phyloP scores from a whole-genome alignment of 2,113 vertebrate species.

The Silurus asotus region DNA sequence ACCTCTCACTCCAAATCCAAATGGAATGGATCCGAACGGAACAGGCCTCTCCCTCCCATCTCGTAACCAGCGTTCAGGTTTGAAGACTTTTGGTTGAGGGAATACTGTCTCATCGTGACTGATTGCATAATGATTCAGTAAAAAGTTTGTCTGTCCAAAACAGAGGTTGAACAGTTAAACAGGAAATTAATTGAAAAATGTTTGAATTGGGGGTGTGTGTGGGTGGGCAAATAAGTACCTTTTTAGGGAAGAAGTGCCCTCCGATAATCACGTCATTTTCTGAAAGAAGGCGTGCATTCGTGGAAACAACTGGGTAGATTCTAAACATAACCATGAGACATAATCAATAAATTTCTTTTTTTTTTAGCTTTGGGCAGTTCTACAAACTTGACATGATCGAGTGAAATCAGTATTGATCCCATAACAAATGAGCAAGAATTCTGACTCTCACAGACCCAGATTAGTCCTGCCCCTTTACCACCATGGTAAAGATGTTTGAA shows the following conservation, averaged over 20 bases:
- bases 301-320: slow-evolving; percentile 72
- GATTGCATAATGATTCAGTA: slow-evolving; percentile 72
- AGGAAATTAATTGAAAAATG: neutral
- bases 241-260: slow-evolving; percentile 71
- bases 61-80: slow-evolving; percentile 75
- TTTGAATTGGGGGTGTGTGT: too few species aligned
- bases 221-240: slow-evolving; percentile 53
- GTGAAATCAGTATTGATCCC: too few species aligned
- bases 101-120: slow-evolving; percentile 70
- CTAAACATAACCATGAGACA: slow-evolving; percentile 56
- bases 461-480: too few species aligned
- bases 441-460: too few species aligned
- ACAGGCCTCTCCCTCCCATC: slow-evolving; percentile 61
- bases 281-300: slow-evolving; percentile 64
- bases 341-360: too few species aligned
- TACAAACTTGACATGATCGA: too few species aligned
- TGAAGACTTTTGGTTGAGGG: slow-evolving; percentile 65
- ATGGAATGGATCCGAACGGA: slow-evolving; percentile 74
- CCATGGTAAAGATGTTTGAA: too few species aligned
- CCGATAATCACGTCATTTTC: slow-evolving; percentile 63
- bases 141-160: slow-evolving; percentile 70
- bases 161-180: neutral
- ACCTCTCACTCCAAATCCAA: slow-evolving; percentile 75
- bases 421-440: too few species aligned
- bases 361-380: too few species aligned